Base-by-base conservation (phyloP, 2,888 invertebrate species). In the Prostheceraeus crozeri region DNA sequence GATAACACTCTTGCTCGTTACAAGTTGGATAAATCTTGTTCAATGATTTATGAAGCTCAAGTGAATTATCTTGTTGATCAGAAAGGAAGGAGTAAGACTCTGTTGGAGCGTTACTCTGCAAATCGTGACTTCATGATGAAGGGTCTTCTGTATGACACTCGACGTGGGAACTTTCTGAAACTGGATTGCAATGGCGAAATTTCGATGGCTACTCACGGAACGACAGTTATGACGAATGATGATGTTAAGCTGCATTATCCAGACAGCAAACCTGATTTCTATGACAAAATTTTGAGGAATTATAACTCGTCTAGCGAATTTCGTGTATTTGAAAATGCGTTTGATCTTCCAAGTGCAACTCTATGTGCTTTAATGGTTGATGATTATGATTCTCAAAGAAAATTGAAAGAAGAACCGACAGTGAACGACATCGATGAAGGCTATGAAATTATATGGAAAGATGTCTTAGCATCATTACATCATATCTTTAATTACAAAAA, bases 251-350 rank as follows among this genome's bases (percentile, higher is more conserved):
- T n/a, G n/a, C n/a, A n/a, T n/a, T n/a, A n/a, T n/a, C n/a, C n/a
- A n/a, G n/a, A n/a, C n/a, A n/a, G n/a, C n/a, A n/a, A n/a, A n/a
- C n/a, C n/a, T n/a, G n/a, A n/a, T n/a, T n/a, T n/a, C n/a, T n/a
- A n/a, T n/a, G n/a, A n/a, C n/a, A n/a, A n/a, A n/a, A n/a, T n/a
- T n/a, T n/a, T n/a, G n/a, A n/a, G n/a, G n/a, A n/a, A n/a, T n/a
- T n/a, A n/a, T n/a, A n/a, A n/a, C n/a, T n/a, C n/a, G n/a, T n/a
- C n/a, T n/a, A n/a, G n/a, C n/a, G n/a, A n/a, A n/a, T n/a, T n/a
- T n/a, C n/a, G n/a, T n/a, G n/a, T n/a, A n/a, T n/a, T n/a, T n/a
- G 48, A 48, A 21, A 48, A 48, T 28, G 23, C 48, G 23, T 48
- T 6, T 14, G n/a, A n/a, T n/a, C n/a, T n/a, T n/a, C n/a, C n/a